Evolutionary conservation across 2,888 invertebrate species (phyloP), one percentile per base, ranked within the genome.

Genomic region (Acronicta aceris): DNA sequence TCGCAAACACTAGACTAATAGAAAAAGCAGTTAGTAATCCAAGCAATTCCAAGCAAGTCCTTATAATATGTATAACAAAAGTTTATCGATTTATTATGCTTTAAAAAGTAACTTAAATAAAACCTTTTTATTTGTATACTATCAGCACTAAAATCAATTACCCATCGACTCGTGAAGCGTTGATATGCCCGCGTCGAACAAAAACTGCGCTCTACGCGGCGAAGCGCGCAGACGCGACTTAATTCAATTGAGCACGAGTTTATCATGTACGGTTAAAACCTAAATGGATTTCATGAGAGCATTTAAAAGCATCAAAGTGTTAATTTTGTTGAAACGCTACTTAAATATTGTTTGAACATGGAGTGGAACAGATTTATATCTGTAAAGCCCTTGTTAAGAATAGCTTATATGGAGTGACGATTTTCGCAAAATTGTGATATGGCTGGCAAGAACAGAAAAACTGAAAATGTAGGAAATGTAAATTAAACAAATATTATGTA

Each of bases 221-320:
- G 59, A 55, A 67, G 70, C 63, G 68, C 47, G 61, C 53, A 68
- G 64, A 53, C 69, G 58, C 63, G 33, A 48, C 64, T 65, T 76
- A 77, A 77, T 77, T 68, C 77, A 77, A 77, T 77, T 77, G 71
- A 63, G 69, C 67, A 77, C 71, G 57, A 50, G 71, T 77, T 76
- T 73, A 75, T 75, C 71, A 69, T 69, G 69, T 75, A 69, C 71
- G 51, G 71, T 68, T 62, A 59, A 61, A 60, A 58, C 62, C 59
- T 59, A 74, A 71, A 74, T 74, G 74, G 65, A 74, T 76, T 73
- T 47, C 57, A 70, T 58, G 65, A 71, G 66, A 71, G 66, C 51
- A 61, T 75, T 70, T 65, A 73, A 71, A 65, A 70, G 60, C 74
- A 69, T 72, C 61, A 58, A 52, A 67, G 71, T 64, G 63, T 55